Evolutionary conservation across 2,888 invertebrate genomes (phyloP).

Genomic region (Xylocampa areola): DNA sequence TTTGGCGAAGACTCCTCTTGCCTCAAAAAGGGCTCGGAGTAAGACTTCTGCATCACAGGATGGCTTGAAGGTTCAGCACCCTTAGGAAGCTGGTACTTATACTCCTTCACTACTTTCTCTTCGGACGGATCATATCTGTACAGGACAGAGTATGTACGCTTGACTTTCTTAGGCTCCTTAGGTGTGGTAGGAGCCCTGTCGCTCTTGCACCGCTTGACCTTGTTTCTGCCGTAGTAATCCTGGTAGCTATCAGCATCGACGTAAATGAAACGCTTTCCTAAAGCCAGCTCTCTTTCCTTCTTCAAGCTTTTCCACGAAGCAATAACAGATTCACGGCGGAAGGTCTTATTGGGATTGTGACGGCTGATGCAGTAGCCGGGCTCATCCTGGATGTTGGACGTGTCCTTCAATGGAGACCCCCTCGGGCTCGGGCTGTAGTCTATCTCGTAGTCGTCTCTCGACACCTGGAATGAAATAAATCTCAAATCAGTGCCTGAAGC

Average conservation of each 20-base stretch:
- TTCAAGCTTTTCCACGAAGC: conserved; percentile 88
- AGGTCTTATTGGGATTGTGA: conserved; percentile 87
- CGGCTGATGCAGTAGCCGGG: conserved; percentile 83
- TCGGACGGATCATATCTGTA: conserved; percentile 85
- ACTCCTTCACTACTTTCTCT: conserved; percentile 85
- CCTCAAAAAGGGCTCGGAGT: conserved; percentile 82
- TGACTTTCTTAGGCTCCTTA: conserved; percentile 80
- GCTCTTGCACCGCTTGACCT: conserved; percentile 86
- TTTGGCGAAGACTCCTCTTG: conserved; percentile 77
- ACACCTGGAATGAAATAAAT: conserved; percentile 81
- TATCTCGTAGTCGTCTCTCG: conserved; percentile 84
- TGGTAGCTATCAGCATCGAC: conserved; percentile 83
- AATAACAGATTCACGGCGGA: conserved; percentile 86
- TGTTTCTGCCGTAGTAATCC: conserved; percentile 85
- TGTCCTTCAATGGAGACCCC: conserved; percentile 85
- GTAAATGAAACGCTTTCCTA: conserved; percentile 83
- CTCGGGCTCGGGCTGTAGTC: conserved; percentile 84
- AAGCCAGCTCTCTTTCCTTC: conserved; percentile 85
- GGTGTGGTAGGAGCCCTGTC: conserved; percentile 77
- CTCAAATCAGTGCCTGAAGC: conserved; percentile 40
- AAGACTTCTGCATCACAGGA: conserved; percentile 75
- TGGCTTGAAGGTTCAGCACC: conserved; percentile 62
- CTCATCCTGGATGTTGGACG: conserved; percentile 84
- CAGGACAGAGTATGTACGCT: conserved; percentile 84
- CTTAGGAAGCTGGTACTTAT: conserved; percentile 82